Base-by-base conservation (phyloP, 2,113 vertebrate genomes). In the Pterocles orientalis region DNA sequence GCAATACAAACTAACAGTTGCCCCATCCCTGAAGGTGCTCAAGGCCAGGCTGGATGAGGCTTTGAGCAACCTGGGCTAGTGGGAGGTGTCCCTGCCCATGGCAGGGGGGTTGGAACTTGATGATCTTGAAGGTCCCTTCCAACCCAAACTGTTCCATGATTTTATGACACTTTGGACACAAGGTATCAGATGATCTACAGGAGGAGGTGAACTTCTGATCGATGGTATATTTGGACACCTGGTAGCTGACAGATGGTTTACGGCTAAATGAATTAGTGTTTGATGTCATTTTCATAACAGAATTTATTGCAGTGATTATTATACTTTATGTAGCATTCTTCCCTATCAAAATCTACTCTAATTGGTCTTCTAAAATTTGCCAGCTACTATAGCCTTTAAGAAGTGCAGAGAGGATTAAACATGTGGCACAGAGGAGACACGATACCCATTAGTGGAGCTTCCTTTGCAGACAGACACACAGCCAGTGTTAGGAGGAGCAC, bases 291-390 rank as follows among this genome's bases (percentile, higher is more conserved):
- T 95, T 76, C 94, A 51, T 75, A 95, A 62, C 70, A 66, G 54
- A 94, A 91, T 94, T 95, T 91, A 97, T 64, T 62, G 78, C 3
- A 4, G 78, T 23, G 81, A 91, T 95, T 94, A 94, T 73, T 43
- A 3, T 23, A 54, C n/a, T 92, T 92, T 86, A 90, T 64, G 82
- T 62, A 80, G 26, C 34, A 28, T 73, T 90, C 78, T 47, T 96
- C 84, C 84, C 51, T 51, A 6, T 53, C 53, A 60, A 93, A 95
- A 66, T 17, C 78, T 94, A 76, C 19, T 28, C 16, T 91, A 91
- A 92, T 70, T 89, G 58, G 12, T 50, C 51, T 72, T 78, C 51
- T 60, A 70, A 82, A 80, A 68, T n/a, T 8, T 68, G 78, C 24
- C 41, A 33, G 39, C 78, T 94, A 69, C 23, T 24, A 51, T 83